Conservation (phyloP, 2,888 invertebrate species). For the Axea sp. region DNA sequence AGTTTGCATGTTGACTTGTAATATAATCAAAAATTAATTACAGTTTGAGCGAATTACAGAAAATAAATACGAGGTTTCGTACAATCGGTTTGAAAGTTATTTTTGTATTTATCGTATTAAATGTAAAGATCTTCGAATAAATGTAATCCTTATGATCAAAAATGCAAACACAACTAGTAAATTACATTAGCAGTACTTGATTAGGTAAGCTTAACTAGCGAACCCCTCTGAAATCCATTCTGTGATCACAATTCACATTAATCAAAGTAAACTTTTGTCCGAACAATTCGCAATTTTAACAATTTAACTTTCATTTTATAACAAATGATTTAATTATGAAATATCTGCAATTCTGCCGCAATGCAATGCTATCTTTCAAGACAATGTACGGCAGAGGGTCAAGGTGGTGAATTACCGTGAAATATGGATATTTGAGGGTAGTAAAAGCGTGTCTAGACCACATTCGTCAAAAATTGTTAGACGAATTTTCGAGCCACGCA, state of each 20-base stretch:
- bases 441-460: constrained; percentile 69
- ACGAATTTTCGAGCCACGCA: constrained; percentile 34
- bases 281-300: constrained; percentile 16
- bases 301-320: constrained; percentile 36
- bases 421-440: constrained; percentile 68
- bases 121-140: constrained; percentile 1
- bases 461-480: constrained; percentile 70
- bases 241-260: background rate
- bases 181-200: constrained; percentile 33
- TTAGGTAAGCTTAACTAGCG: constrained; percentile 19
- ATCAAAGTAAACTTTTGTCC: constrained; percentile 14
- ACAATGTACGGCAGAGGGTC: constrained; percentile 64
- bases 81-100: background rate
- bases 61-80: too few relatives aligned
- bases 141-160: constrained; percentile 7
- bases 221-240: constrained; percentile 1
- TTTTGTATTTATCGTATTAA: background rate
- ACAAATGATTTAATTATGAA: constrained; percentile 52
- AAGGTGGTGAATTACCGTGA: constrained; percentile 69
- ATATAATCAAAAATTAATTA: too few relatives aligned
- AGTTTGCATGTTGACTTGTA: too few relatives aligned
- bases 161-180: constrained; percentile 26
- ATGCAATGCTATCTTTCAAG: constrained; percentile 41
- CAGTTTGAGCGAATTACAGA: too few relatives aligned
- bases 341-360: constrained; percentile 58